A percentile compares a stretch with the other conserved stretches of the same genome.
Conservation (phyloP, 1,140 invertebrate genomes). For the Pectinophora gossypiella region DNA sequence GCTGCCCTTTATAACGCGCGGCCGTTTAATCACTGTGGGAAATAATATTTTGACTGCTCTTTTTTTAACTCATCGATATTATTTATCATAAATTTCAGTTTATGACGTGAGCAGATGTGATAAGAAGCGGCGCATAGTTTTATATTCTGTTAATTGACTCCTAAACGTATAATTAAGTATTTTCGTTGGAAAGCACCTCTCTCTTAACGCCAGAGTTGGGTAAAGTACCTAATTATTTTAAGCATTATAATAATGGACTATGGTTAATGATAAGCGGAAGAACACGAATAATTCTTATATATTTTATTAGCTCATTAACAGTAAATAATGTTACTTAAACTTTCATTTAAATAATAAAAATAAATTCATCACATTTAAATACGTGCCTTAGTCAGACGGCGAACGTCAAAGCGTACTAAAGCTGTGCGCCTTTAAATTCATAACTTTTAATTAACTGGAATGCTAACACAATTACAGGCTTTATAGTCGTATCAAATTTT, state of each 20-base stretch:
- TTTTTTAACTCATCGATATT: constrained; percentile 35
- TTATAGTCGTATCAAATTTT: constrained; percentile 71
- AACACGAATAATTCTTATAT: background rate
- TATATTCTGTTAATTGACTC: too few relatives aligned
- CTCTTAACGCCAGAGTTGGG: too few relatives aligned
- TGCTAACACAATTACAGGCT: constrained; percentile 64
- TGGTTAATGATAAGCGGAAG: background rate
- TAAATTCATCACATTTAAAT: constrained; percentile 39
- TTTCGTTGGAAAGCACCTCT: too few relatives aligned
- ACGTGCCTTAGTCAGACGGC: constrained; percentile 28
- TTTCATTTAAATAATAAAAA: constrained; percentile 33
- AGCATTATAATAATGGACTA: background rate
- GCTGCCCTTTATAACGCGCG: constrained; percentile 47
- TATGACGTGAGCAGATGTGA: too few relatives aligned
- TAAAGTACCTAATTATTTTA: too few relatives aligned
- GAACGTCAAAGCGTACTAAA: constrained; percentile 38
- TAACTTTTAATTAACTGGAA: constrained; percentile 72
- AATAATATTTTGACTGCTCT: constrained; percentile 33
- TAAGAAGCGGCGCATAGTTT: too few relatives aligned
- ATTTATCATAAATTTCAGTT: too few relatives aligned
- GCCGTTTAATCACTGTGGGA: constrained; percentile 23
- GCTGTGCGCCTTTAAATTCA: constrained; percentile 59
- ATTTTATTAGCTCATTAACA: constrained; percentile 31
- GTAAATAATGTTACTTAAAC: constrained; percentile 32
- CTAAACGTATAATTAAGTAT: too few relatives aligned